A percentile compares a stretch with the other conserved stretches of the same genome.
Conservation (phyloP, 2,888 invertebrate species). For the Cosmia trapezina region DNA sequence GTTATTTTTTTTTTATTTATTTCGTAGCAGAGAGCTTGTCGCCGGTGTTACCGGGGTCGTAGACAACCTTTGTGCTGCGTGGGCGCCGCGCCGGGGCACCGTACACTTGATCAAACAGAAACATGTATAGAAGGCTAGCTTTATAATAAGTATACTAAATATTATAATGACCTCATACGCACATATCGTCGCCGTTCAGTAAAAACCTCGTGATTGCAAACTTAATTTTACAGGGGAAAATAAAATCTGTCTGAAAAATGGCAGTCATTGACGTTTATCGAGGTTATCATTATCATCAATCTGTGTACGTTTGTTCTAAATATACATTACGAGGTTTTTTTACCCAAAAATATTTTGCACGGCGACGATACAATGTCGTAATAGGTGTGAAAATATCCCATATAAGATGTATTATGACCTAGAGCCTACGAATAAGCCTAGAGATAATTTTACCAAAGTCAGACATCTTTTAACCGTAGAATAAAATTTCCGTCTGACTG, state of each 20-base stretch:
- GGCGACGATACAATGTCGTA: background rate
- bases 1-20: constrained; percentile 11
- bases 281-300: background rate
- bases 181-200: background rate
- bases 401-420: no score
- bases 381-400: background rate
- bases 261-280: background rate
- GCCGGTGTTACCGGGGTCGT: constrained; percentile 50
- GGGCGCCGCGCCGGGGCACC: constrained; percentile 66
- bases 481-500: background rate
- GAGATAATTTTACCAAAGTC: background rate
- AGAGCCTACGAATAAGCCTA: no score
- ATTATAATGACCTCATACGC: background rate
- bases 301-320: background rate
- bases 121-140: constrained; percentile 30
- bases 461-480: background rate
- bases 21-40: constrained; percentile 46
- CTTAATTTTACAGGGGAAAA: background rate
- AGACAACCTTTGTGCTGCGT: constrained; percentile 64
- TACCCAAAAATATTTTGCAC: background rate
- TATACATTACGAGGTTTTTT: background rate
- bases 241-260: background rate
- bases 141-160: background rate
- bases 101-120: background rate
- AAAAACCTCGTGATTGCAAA: background rate